Conservation (phyloP, 2,888 invertebrate species). For the Invenusta paracnida region DNA sequence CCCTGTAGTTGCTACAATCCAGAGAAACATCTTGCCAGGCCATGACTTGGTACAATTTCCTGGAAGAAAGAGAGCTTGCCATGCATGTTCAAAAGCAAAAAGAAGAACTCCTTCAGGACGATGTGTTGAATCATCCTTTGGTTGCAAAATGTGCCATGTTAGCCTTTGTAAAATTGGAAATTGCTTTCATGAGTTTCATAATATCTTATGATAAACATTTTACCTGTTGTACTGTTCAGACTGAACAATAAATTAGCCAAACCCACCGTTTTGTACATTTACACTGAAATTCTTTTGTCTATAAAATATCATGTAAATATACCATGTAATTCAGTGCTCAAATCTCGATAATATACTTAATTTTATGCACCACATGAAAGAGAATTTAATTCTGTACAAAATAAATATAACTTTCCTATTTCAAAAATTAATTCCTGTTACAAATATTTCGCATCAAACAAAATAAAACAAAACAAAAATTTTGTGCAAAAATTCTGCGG, state of each 20-base stretch:
- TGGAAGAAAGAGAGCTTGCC: not conserved
- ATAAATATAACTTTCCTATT: no score
- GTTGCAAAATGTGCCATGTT: not conserved
- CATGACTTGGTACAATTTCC: not conserved
- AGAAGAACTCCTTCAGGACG: not conserved
- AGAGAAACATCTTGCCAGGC: not conserved
- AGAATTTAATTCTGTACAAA: not conserved
- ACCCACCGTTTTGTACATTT: not conserved
- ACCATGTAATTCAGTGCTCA: not conserved
- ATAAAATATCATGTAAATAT: not conserved
- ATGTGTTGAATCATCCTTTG: slow-evolving; percentile 14
- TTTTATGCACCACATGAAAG: not conserved
- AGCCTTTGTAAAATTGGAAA: not conserved
- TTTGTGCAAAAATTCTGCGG: no score
- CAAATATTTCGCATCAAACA: no score
- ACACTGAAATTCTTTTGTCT: not conserved
- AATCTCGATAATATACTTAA: not conserved
- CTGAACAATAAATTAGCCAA: not conserved
- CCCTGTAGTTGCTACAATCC: not conserved
- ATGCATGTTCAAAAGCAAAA: not conserved
- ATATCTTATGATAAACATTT: not conserved
- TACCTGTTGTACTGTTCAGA: not conserved
- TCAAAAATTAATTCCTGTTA: no score
- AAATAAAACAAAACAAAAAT: no score
- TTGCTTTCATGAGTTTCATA: not conserved